Conservation (phyloP, 2,113 vertebrate genomes). For the Poeciliopsis prolifica region DNA sequence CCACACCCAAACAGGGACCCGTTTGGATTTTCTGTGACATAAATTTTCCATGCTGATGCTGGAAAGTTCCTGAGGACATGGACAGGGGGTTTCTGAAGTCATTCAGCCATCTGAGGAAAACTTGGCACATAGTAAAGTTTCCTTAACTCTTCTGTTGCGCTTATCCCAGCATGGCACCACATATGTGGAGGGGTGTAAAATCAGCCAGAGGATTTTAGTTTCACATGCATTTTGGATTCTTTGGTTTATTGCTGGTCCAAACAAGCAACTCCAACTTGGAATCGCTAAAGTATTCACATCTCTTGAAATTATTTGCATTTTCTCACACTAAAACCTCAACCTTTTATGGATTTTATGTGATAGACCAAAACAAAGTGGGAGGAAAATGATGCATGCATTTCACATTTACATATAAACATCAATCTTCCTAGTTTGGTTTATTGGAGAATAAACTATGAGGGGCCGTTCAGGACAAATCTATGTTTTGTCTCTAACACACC, state of each 20-base stretch:
- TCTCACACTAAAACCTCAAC: neutral
- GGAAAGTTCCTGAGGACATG: neutral
- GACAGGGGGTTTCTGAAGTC: neutral
- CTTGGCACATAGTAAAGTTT: neutral
- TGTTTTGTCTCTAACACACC: too few relatives aligned
- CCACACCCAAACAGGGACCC: neutral
- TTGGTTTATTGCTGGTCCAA: too few relatives aligned
- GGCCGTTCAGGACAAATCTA: too few relatives aligned
- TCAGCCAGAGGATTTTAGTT: conserved; percentile 1
- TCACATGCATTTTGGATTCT: neutral
- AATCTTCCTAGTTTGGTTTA: too few relatives aligned
- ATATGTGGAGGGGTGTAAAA: neutral
- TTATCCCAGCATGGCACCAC: neutral
- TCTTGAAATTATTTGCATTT: neutral
- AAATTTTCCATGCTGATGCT: neutral
- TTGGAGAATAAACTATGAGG: too few relatives aligned
- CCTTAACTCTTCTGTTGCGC: neutral
- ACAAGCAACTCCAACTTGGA: neutral
- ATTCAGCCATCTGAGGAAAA: neutral
- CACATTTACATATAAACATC: too few relatives aligned
- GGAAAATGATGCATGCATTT: too few relatives aligned
- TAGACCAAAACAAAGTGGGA: neutral
- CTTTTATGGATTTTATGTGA: neutral
- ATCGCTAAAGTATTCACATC: neutral
- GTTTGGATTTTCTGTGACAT: neutral